Conservation (phyloP, 2,113 vertebrate genomes). For the Thunnus maccoyii region DNA sequence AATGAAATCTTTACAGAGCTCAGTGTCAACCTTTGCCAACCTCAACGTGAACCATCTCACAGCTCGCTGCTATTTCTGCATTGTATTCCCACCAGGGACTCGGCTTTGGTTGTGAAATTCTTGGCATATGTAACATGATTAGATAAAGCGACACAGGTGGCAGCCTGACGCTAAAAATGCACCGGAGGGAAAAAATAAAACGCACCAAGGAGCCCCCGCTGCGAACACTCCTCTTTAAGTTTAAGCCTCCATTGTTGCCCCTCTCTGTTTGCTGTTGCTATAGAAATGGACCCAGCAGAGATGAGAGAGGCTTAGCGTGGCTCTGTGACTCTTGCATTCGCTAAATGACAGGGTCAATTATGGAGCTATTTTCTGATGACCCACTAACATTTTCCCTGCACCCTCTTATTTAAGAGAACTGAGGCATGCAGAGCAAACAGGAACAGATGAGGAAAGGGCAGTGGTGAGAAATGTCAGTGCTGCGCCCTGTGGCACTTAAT, state of each 20-base stretch:
- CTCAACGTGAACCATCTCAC: conserved; percentile 35
- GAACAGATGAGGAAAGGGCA: conserved; percentile 7
- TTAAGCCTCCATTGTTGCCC: conserved; percentile 63
- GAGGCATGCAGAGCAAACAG: conserved; percentile 26
- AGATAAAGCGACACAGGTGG: conserved; percentile 71
- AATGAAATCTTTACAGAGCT: conserved; percentile 19
- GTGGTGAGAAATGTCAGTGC: conserved; percentile 37
- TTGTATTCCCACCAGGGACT: conserved; percentile 37
- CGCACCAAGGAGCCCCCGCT: conserved; percentile 8
- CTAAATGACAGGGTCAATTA: conserved; percentile 77
- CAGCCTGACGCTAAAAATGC: conserved; percentile 60
- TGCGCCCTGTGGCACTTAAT: conserved; percentile 3
- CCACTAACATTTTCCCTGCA: conserved; percentile 49
- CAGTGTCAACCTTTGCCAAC: not conserved
- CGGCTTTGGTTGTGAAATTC: conserved; percentile 70
- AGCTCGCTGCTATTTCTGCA: conserved; percentile 66
- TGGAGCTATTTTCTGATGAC: conserved; percentile 79
- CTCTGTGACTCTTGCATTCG: conserved; percentile 55
- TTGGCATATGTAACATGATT: conserved; percentile 66
- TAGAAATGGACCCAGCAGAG: conserved; percentile 56
- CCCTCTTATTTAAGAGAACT: conserved; percentile 50
- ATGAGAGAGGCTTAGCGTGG: conserved; percentile 62
- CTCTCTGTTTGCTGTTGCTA: conserved; percentile 70
- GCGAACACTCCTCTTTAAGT: conserved; percentile 37
- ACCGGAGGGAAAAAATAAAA: conserved; percentile 31